Evolutionary conservation across 1,140 invertebrate species (phyloP).

Genomic region (Drosophila teissieri): DNA sequence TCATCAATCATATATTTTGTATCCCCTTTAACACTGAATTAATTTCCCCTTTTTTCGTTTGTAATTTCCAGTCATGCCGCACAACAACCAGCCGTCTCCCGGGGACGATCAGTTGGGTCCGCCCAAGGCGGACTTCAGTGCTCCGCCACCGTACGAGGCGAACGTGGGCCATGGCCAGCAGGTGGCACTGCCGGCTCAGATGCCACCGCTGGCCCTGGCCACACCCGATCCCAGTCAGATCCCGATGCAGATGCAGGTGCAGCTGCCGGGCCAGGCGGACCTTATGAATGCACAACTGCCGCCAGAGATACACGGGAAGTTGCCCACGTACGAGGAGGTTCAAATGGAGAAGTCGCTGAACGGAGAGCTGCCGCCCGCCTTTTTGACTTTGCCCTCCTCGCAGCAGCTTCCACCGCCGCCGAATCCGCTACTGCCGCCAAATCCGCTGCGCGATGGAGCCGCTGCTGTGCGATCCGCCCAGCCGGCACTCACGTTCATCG

Average conservation of each 20-base stretch:
- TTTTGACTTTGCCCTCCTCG: slow-evolving; percentile 65
- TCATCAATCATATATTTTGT: not conserved
- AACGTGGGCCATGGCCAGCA: slow-evolving; percentile 55
- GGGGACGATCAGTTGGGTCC: slow-evolving; percentile 88
- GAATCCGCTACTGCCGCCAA: slow-evolving; percentile 68
- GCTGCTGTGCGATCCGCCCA: slow-evolving; percentile 85
- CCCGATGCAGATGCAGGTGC: slow-evolving; percentile 22
- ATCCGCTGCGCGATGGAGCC: slow-evolving; percentile 84
- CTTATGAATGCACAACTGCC: slow-evolving; percentile 38
- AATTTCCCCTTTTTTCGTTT: not conserved
- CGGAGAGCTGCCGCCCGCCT: slow-evolving; percentile 86
- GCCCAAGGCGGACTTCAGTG: slow-evolving; percentile 92
- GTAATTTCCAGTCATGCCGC: slow-evolving; percentile 63
- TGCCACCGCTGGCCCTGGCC: slow-evolving; percentile 52
- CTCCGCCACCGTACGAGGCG: slow-evolving; percentile 91
- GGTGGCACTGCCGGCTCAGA: slow-evolving; percentile 46
- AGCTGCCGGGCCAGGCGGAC: slow-evolving; percentile 43
- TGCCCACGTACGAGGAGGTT: slow-evolving; percentile 96
- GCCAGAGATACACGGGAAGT: slow-evolving; percentile 88
- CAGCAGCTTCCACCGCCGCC: slow-evolving; percentile 72
- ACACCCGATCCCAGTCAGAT: slow-evolving; percentile 31
- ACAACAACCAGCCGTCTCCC: slow-evolving; percentile 67
- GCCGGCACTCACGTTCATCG: slow-evolving; percentile 89
- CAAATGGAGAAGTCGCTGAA: slow-evolving; percentile 93
- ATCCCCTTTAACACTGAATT: not conserved